Base-by-base conservation (phyloP, 2,113 vertebrate species). In the Phoxinus phoxinus region DNA sequence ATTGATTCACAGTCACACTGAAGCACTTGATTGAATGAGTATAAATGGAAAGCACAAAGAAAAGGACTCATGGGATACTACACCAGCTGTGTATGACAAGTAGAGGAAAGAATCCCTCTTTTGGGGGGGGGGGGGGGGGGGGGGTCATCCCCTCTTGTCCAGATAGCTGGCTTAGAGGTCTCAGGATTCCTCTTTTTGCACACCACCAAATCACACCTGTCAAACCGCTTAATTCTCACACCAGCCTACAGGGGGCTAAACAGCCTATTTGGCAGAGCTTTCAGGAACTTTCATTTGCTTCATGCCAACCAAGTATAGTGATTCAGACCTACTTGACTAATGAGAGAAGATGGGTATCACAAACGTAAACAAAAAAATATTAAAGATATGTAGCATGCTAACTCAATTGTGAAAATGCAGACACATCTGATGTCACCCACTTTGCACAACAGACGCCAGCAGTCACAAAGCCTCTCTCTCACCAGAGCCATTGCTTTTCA, bases 21-120 rank as follows among this genome's bases (percentile, higher is more conserved):
- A 41, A 71, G 19, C 9, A 41, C 63, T 11, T 37, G 17, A 4
- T 3, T 71, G 8, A 53, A 53, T 53, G 2, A 56, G 19, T 8
- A 8, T 56, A 56, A 56, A 56, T 56, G 19, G 6, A 56, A 56
- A 56, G 19, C 51, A 56, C 51, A 56, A 11, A 71, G 9, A 11
- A 71, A 23, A 21, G 7, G 41, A 41, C 41, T 9, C 41, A 72
- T 35, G 30, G 7, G 48, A 41, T 35, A 79, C 83, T 71, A 65
- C 59, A 86, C 58, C 77, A 86, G 85, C 53, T 88, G 89, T 88
- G 84, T 69, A 87, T 90, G 89, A 90, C 92, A 82, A 56, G 46
- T 46, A 72, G 35, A 84, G 91, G 91, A 91, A 92, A 91, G 91
- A 92, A 92, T 92, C 80, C 59, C 46, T 85, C 19, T 4, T 15